Evolutionary conservation across 2,113 vertebrate species (phyloP), one percentile per base, ranked within the genome.

Genomic region (Sorex fumeus): DNA sequence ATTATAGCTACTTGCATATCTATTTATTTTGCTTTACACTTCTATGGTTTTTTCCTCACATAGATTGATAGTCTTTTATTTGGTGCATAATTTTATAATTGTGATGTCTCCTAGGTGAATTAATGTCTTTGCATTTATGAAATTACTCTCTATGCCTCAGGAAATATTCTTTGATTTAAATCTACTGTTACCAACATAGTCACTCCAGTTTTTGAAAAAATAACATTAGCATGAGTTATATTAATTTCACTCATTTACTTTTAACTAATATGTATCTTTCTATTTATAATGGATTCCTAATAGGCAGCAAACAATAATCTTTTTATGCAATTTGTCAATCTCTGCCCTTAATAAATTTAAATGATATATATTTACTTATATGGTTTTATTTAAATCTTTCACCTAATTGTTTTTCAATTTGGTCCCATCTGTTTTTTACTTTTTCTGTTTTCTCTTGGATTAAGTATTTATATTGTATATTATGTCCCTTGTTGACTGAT

Each of bases 71-170:
- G 16, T 78, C 1, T 62, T 15, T 66, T 72, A 64, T n/a, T 88
- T 70, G 47, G 25, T 34, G 4, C 36, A 70, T 45, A 53, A 32
- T 28, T 64, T 86, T 72, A 66, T 15, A 9, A 75, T 74, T 62
- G 1, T 62, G 67, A 53, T 93, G 6, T 53, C 34, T 30, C 64
- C 15, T 77, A 79, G 67, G 34, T 85, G 30, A 74, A 30, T 30
- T 60, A 45, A 82, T 23, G 15, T 79, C 21, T 79, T 93, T 64
- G 45, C 80, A 36, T 79, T 80, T 67, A 60, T 69, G 30, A 47
- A 88, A 66, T 45, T 25, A 79, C 4, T 27, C 19, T 74, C 45
- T 13, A 64, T 80, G 57, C 57, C 62, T n/a, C 71, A 83, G 25
- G 78, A 75, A 25, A 67, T 80, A 53, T 30, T 66, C 34, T 76